Evolutionary conservation across 2,888 invertebrate genomes (phyloP), one percentile per base, ranked within the genome.

Genomic region (Drosophila atroscutellata): DNA sequence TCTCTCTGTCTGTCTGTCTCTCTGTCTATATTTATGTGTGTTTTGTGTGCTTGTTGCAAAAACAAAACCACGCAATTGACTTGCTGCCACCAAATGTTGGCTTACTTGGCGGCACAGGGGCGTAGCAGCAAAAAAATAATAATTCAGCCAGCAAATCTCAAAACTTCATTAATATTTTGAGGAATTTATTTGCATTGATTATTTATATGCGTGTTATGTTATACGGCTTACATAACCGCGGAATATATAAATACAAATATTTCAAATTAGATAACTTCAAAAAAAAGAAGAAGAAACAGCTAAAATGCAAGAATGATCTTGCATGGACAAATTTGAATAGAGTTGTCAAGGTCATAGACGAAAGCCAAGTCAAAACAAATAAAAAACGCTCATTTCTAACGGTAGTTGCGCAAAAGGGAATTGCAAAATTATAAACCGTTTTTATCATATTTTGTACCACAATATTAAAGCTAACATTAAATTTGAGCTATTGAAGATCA

Each of bases 41-140:
- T 85, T 20, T 51, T 32, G 8, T 24, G 45, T 45, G 45, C 24
- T 24, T 54, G 87, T 83, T 81, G 87, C 79, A 84, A 86, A 51
- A 15, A 42, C 6, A 15, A 20, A 20, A 20, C 11, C 20, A 89
- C 81, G 89, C 84, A 77, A 77, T 70, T 72, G 71, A 70, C 55
- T 64, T 72, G 68, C 58, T 73, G 49, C 60, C 49, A 51, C 70
- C 55, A 68, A 77, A 77, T 54, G 60, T 60, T 65, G 63, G 56
- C 47, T 68, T 4, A 34, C 24, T 51, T 62, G 58, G 39, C 26
- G 58, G 39, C 26, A 50, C 82, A 85, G 59, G n/a, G 71, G 74
- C 76, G 60, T 42, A 62, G 61, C 42, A 24, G 24, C 15, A 24
- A 24, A 24, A 45, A 24, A 7, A 1, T 20, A 20, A 45, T 24